phyloP scores from a whole-genome alignment of 1,140 invertebrate species.

The Lepidurus packardi region DNA sequence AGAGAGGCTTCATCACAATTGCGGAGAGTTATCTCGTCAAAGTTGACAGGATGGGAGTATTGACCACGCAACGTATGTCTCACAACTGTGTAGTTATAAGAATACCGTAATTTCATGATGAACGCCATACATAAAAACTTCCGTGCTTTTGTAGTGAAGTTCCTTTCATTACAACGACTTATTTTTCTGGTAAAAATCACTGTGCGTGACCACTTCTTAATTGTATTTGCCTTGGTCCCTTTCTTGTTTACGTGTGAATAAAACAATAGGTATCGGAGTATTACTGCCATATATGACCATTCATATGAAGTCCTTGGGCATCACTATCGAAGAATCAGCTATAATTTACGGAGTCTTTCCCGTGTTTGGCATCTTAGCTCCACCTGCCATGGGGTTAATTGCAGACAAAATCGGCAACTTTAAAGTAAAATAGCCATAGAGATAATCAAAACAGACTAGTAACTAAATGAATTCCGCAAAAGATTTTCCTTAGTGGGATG shows the following conservation, averaged over 20 bases:
- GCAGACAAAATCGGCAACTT: constrained; percentile 76
- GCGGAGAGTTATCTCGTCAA: not conserved
- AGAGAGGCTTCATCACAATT: not conserved
- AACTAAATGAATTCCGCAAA: not conserved
- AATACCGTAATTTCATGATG: no score
- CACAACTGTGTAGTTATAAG: not conserved
- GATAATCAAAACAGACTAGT: not conserved
- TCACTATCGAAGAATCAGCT: constrained; percentile 75
- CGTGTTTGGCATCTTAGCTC: constrained; percentile 68
- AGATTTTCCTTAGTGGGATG: constrained; percentile 28
- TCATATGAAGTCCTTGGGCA: constrained; percentile 75
- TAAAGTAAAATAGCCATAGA: constrained; percentile 52
- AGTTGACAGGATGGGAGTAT: constrained; percentile 16
- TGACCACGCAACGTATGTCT: constrained; percentile 33
- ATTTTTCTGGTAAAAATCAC: no score
- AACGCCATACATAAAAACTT: no score
- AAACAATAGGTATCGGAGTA: constrained; percentile 57
- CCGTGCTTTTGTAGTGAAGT: no score
- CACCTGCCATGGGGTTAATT: constrained; percentile 66
- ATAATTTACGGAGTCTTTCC: constrained; percentile 77
- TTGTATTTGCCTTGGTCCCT: not conserved
- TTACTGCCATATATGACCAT: constrained; percentile 78
- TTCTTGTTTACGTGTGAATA: constrained; percentile 38
- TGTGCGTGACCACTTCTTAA: not conserved
- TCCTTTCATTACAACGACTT: no score